These are phyloP conservation scores for Zootoca vivipara DNA, from an alignment of 2,113 vertebrate species.

Conservation along the genomic window DNA sequence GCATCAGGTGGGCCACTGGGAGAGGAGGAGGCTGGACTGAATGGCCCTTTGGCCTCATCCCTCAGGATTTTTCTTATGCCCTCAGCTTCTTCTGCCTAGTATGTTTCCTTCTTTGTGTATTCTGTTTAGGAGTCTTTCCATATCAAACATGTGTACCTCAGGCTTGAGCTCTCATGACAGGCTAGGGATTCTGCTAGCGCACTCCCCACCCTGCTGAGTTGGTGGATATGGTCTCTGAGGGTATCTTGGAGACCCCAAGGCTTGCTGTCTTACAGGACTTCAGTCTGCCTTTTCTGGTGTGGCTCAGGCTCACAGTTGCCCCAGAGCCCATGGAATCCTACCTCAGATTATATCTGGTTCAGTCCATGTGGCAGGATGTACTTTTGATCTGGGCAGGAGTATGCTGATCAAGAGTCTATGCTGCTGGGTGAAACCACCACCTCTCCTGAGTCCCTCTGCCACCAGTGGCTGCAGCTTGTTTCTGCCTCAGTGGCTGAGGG, in stretches of 20 bases:
- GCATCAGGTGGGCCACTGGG: too few species aligned
- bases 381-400: too few species aligned
- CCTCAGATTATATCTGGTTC: neutral
- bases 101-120: too few species aligned
- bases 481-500: too few species aligned
- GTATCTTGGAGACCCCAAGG: neutral
- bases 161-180: neutral
- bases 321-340: neutral
- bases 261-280: neutral
- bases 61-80: too few species aligned
- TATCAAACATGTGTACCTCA: neutral
- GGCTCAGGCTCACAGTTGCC: neutral
- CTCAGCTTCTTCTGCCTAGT: too few species aligned
- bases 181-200: neutral
- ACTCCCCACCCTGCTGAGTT: neutral
- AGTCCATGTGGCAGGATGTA: neutral
- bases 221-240: neutral
- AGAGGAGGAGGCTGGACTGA: too few species aligned
- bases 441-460: too few species aligned
- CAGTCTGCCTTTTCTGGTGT: neutral
- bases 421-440: too few species aligned
- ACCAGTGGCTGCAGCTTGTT: too few species aligned
- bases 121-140: neutral
- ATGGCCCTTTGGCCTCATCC: too few species aligned
- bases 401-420: too few species aligned